Conservation (phyloP, 2,113 vertebrate genomes). For the Gymnocephalus cernua region DNA sequence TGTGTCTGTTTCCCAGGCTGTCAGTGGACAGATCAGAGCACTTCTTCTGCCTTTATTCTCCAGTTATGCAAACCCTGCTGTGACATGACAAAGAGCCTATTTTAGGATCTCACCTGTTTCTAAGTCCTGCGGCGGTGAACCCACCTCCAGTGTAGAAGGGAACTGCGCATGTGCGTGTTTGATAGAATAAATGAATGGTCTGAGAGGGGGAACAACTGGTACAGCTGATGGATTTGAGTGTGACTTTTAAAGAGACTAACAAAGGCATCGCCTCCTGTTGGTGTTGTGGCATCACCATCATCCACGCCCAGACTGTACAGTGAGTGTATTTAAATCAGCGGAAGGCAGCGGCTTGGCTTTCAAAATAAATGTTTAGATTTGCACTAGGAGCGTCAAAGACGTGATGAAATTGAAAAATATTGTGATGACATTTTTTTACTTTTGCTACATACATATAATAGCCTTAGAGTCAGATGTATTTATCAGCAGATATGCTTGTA, state of each 20-base stretch:
- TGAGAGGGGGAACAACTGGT: background rate
- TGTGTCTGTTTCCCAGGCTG: constrained; percentile 47
- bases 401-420: background rate
- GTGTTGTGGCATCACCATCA: constrained; percentile 49
- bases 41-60: constrained; percentile 9
- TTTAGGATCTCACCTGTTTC: constrained; percentile 56
- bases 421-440: no score
- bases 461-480: background rate
- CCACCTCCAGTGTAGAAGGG: background rate
- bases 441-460: background rate
- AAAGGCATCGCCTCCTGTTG: constrained; percentile 59
- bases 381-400: background rate
- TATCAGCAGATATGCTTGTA: background rate
- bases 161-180: constrained; percentile 39
- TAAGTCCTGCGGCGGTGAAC: background rate
- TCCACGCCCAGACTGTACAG: constrained; percentile 77
- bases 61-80: constrained; percentile 26
- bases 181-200: constrained; percentile 1
- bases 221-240: background rate
- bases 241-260: constrained; percentile 59
- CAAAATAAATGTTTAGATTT: constrained; percentile 54
- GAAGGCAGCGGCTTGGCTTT: background rate
- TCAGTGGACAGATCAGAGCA: constrained; percentile 32
- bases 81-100: constrained; percentile 22
- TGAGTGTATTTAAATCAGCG: constrained; percentile 5